These are phyloP conservation scores for Silvanus unidentatus DNA, from an alignment of 2,888 invertebrate genomes.

Conservation along the genomic window DNA sequence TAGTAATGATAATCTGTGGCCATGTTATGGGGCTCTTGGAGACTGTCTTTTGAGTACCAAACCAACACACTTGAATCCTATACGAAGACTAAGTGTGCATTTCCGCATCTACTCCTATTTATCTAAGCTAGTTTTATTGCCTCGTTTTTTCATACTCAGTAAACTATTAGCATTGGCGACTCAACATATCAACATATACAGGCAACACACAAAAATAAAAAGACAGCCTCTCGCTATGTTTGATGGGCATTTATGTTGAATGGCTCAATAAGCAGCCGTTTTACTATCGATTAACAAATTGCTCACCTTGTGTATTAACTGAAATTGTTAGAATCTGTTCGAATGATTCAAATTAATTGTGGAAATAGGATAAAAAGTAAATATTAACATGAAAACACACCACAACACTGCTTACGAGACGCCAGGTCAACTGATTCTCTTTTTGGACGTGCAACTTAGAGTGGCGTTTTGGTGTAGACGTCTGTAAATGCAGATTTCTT, in stretches of 20 bases:
- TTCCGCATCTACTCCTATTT: constrained; percentile 1
- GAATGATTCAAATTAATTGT: no score
- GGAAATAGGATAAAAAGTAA: not conserved
- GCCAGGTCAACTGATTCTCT: constrained; percentile 1
- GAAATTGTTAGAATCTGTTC: no score
- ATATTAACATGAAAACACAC: not conserved
- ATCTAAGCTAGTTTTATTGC: not conserved
- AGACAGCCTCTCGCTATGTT: no score
- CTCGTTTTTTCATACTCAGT: not conserved
- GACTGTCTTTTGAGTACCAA: not conserved
- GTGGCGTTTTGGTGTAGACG: not conserved
- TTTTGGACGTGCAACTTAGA: not conserved
- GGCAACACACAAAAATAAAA: no score
- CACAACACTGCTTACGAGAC: not conserved
- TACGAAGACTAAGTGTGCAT: constrained; percentile 1
- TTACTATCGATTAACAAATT: no score
- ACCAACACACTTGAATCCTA: not conserved
- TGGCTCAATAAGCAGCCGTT: no score
- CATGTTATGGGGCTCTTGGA: constrained; percentile 21
- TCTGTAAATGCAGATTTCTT: no score
- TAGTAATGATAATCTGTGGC: constrained; percentile 42
- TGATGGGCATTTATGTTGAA: no score
- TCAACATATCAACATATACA: no score
- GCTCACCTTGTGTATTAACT: no score
- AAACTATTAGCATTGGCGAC: not conserved